phyloP scores from a whole-genome alignment of 2,888 invertebrate genomes.

The Mycogona germanica region DNA sequence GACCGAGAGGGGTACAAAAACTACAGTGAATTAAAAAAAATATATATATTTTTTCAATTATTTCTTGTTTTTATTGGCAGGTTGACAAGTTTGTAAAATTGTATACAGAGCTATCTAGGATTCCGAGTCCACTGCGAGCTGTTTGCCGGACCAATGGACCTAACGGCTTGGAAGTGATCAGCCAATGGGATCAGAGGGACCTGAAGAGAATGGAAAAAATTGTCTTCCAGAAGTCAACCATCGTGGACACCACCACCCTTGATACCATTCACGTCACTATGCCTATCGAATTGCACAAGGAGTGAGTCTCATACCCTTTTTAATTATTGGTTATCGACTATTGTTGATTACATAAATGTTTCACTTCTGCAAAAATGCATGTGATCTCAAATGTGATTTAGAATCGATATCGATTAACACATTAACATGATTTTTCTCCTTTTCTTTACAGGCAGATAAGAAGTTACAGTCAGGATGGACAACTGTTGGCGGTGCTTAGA shows the following conservation, averaged over 20 bases:
- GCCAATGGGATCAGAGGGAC: constrained; percentile 1
- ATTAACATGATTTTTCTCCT: too few species aligned
- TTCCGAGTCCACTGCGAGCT: background rate
- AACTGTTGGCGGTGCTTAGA: constrained; percentile 2
- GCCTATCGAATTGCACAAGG: constrained; percentile 2
- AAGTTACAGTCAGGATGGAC: constrained; percentile 1
- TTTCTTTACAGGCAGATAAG: too few species aligned
- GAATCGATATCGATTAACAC: too few species aligned
- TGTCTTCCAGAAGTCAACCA: background rate
- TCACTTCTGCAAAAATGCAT: too few species aligned
- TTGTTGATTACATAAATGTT: too few species aligned
- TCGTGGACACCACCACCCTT: background rate
- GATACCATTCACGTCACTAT: background rate
- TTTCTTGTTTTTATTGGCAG: too few species aligned
- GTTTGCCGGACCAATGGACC: background rate
- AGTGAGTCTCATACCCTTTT: too few species aligned
- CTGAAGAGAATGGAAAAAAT: background rate
- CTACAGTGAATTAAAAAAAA: too few species aligned
- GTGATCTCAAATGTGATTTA: too few species aligned
- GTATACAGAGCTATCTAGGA: background rate
- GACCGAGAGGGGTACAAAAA: too few species aligned
- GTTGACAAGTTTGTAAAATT: background rate
- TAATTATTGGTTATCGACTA: too few species aligned
- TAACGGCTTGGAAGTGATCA: background rate
- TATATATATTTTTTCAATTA: too few species aligned